Evolutionary conservation across 2,797 vertebrate species (phyloP).

Genomic region (Fistularia tabacaria): DNA sequence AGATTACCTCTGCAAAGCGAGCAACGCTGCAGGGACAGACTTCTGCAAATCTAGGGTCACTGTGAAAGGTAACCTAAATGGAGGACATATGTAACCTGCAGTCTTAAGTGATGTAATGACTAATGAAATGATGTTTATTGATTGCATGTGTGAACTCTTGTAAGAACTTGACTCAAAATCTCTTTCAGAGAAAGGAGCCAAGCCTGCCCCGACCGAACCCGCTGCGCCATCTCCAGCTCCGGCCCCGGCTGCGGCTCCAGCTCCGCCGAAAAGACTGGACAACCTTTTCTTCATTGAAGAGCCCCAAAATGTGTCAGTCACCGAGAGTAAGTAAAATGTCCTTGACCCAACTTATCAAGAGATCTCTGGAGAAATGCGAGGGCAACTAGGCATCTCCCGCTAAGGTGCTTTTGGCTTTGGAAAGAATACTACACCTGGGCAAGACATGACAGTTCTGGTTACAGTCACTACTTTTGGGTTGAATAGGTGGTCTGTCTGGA

Average conservation of each 20-base stretch:
- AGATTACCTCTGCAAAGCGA: conserved; percentile 95
- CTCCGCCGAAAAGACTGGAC: conserved; percentile 68
- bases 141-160: too few species aligned
- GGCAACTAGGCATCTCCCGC: too few species aligned
- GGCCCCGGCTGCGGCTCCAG: conserved; percentile 61
- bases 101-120: too few species aligned
- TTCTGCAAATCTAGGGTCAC: conserved; percentile 89
- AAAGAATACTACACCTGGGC: too few species aligned
- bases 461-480: too few species aligned
- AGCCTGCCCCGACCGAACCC: conserved; percentile 1
- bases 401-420: too few species aligned
- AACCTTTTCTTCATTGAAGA: conserved; percentile 92
- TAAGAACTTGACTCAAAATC: not conserved
- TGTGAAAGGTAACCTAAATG: conserved; percentile 80
- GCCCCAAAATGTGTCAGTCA: conserved; percentile 78
- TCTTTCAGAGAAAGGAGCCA: not conserved
- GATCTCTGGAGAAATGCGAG: too few species aligned
- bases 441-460: too few species aligned
- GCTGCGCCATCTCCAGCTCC: conserved; percentile 12
- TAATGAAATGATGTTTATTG: too few species aligned
- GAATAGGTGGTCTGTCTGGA: too few species aligned
- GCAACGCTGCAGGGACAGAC: conserved; percentile 84
- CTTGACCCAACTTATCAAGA: not conserved
- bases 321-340: conserved; percentile 84
- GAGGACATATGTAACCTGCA: not conserved